Evolutionary conservation across 2,888 invertebrate genomes (phyloP).

Genomic region (Athalia circularis): DNA sequence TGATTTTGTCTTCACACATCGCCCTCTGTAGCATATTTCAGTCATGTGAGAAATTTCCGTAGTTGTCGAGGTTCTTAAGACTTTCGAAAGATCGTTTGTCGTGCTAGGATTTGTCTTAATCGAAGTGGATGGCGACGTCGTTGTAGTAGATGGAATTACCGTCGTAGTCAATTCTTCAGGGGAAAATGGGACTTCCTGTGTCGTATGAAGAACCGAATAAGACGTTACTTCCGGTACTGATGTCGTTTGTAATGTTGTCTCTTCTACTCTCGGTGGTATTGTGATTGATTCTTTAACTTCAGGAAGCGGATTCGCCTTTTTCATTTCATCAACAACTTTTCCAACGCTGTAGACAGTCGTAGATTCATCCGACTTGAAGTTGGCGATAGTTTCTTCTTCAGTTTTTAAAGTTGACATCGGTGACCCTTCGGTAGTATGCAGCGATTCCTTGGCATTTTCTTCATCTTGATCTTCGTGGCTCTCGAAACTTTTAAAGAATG

Average conservation of each 20-base stretch:
- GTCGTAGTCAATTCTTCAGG: constrained; percentile 44
- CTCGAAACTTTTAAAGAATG: constrained; percentile 71
- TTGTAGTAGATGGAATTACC: constrained; percentile 47
- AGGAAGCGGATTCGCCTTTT: constrained; percentile 5
- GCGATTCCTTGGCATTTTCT: constrained; percentile 37
- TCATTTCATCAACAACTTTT: constrained; percentile 25
- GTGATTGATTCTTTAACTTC: constrained; percentile 24
- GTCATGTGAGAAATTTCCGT: constrained; percentile 91
- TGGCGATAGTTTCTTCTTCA: constrained; percentile 5
- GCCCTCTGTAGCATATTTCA: constrained; percentile 91
- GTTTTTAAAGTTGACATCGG: constrained; percentile 8
- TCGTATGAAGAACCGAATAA: constrained; percentile 49
- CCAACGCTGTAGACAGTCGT: background rate
- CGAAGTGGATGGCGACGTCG: constrained; percentile 42
- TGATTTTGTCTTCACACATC: constrained; percentile 82
- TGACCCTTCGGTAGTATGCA: constrained; percentile 40
- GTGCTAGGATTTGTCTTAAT: constrained; percentile 45
- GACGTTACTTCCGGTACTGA: constrained; percentile 25
- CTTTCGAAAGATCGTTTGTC: constrained; percentile 72
- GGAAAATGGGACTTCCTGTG: constrained; percentile 45
- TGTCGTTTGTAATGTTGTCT: constrained; percentile 35
- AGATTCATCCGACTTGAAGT: background rate
- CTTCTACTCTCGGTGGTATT: constrained; percentile 59
- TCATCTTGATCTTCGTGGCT: constrained; percentile 58
- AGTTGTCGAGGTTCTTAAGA: constrained; percentile 85